phyloP scores from a whole-genome alignment of 1,140 invertebrate genomes.

The Dreissena rostriformis region DNA sequence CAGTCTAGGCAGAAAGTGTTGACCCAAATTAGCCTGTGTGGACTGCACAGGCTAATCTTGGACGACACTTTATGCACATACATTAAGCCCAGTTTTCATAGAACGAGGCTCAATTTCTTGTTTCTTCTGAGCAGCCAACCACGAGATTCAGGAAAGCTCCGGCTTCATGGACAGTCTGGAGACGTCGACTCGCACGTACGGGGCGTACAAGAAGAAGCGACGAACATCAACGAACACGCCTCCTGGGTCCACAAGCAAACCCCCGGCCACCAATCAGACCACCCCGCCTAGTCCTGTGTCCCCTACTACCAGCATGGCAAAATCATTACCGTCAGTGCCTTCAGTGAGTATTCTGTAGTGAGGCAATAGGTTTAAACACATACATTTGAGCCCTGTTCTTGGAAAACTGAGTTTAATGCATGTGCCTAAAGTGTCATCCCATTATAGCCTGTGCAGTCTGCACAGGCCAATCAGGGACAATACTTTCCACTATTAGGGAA shows the following conservation, averaged over 20 bases:
- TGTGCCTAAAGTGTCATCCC: too few species aligned
- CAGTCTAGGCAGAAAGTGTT: too few species aligned
- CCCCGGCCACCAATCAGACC: conserved; percentile 58
- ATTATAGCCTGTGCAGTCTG: too few species aligned
- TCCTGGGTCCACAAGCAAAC: background rate
- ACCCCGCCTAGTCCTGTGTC: conserved; percentile 70
- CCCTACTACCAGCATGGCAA: conserved; percentile 67
- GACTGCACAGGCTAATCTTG: too few species aligned
- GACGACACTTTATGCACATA: too few species aligned
- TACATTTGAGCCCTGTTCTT: too few species aligned
- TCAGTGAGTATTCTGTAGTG: conserved; percentile 68
- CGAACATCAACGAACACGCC: conserved; percentile 55
- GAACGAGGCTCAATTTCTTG: background rate
- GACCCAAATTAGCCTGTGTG: too few species aligned
- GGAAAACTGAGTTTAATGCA: too few species aligned
- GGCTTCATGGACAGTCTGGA: conserved; percentile 95
- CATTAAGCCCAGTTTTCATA: too few species aligned
- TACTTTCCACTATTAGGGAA: too few species aligned
- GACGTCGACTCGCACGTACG: conserved; percentile 55
- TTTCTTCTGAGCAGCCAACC: conserved; percentile 64
- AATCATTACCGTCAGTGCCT: conserved; percentile 75
- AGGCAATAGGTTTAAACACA: too few species aligned
- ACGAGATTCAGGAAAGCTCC: conserved; percentile 90
- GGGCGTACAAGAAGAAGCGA: conserved; percentile 82
- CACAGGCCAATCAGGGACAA: too few species aligned